Evolutionary conservation across 2,797 vertebrate genomes (phyloP), one percentile per base, ranked within the genome.

Genomic region (Sebastes oblongus): DNA sequence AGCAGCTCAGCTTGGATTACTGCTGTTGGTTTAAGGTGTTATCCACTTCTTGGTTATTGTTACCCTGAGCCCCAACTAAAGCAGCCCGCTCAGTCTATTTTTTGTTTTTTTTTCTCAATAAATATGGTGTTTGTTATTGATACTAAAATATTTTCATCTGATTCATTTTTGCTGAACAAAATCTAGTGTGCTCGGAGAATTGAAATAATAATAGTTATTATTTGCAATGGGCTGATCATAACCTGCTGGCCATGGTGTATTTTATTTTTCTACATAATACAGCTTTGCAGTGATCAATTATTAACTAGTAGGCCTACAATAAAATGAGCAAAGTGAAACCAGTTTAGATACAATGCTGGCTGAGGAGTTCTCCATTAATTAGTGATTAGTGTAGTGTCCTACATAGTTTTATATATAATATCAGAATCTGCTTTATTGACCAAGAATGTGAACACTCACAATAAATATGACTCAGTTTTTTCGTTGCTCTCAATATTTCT

Each of bases 1-100:
- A 94, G 72, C 65, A 59, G 88, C 89, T 90, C 69, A 90, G 81
- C 29, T 62, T 59, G 76, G 91, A 94, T 95, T 92, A 93, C 77
- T 78, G 72, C 68, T 72, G 66, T 86, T 90, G 81, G 90, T 78
- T 94, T 92, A 85, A 80, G 83, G 78, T 82, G 82, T 92, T 92
- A 84, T 61, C 83, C 42, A 73, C 75, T 79, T 86, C 56, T 84
- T 82, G 72, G 71, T 89, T 78, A 84, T 82, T 84, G 76, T 60
- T 92, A 46, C 6, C 27, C n/a, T 72, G 80, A 93, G 75, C 80
- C 54, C 64, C 42, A 77, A 61, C 71, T 72, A 62, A 89, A 88
- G 66, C 65, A 54, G 30, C 70, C 34, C 88, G 82, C 20, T 78
- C 62, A 32, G 18, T 59, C 73, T 52, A 14, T 52, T 52, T 52